Evolutionary conservation across 2,113 vertebrate species (phyloP), one percentile per base, ranked within the genome.

Genomic region (Larimichthys crocea): DNA sequence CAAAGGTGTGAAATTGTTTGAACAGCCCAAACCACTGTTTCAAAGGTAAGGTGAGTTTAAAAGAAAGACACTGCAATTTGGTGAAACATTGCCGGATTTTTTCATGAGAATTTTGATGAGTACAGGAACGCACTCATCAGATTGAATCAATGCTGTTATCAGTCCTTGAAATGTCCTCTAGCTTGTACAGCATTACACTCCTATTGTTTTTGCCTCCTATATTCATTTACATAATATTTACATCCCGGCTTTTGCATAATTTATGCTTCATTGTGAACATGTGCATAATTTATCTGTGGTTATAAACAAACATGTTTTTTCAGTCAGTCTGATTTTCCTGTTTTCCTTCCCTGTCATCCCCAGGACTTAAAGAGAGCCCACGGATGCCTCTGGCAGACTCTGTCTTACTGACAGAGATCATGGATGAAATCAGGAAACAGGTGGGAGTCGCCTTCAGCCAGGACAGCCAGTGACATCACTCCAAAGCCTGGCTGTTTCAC

Each of bases 281-380:
- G 76, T 69, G n/a, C 69, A 80, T 82, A 48, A 85, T 69, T 79
- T 64, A 50, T 68, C 15, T 3, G 11, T 16, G 29, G 0, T 29
- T 73, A 48, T 0, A 26, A 76, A 79, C 0, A 48, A 67, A 76
- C 12, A 9, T 67, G 50, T 48, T n/a, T 75, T 16, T 57, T 85
- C 56, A 29, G 7, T 78, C 31, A 52, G 12, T 55, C n/a, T 72
- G 24, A 60, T 35, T 66, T 46, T 44, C 26, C 29, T 66, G 35
- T 42, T 31, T 57, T 72, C 63, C 70, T 80, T 24, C 5, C 72
- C 56, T 26, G 35, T 72, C 31, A 11, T 87, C 64, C 52, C 48
- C 80, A 96, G 95, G 95, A 63, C 86, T 96, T 70, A 96, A 95
- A 79, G 94, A 96, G 88, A 96, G 95, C 53, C 92, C 91, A 40